Base-by-base conservation (phyloP, 2,113 vertebrate genomes). In the Prietella phreatophila region DNA sequence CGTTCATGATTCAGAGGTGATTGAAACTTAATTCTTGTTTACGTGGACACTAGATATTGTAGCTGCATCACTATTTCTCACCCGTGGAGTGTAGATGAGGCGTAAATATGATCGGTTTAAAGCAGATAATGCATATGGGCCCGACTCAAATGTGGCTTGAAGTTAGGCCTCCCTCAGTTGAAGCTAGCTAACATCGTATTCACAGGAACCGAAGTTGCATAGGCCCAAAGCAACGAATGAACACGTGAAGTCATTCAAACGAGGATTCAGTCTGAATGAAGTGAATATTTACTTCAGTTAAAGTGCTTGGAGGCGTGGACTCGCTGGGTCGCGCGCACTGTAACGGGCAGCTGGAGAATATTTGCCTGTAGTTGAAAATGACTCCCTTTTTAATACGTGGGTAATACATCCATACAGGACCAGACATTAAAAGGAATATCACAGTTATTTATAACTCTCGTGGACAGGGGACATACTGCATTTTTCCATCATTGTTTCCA, bases 1-100 rank as follows among this genome's bases (percentile, higher is more conserved):
- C 89, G 85, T 47, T 22, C 83, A 13, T 67, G 61, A 56, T 58
- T 42, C 53, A 85, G 69, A 91, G 90, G 90, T 91, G 90, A 91
- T 25, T 84, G 69, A 71, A 88, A 75, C 89, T 88, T 60, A 2
- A 71, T 90, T 90, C 17, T 88, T 86, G 60, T 69, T 65, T 58
- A 56, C 67, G 61, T 1, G 56, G 80, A 58, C 69, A 80, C 11
- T 53, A 39, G 25, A 22, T 83, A 27, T 61, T 65, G 63, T 69
- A n/a, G 53, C 56, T 81, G 53, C 25, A 82, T 79, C 53, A 1
- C 5, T 55, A 67, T 80, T 55, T 50, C 10, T 81, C 55, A 81
- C 27, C 11, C 56, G 55, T 14, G 22, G 5, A 22, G 25, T n/a
- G 9, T 27, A 58, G 42, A 30, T 6, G 39, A 69, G 27, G 61